phyloP scores from a whole-genome alignment of 2,888 invertebrate species.

The Dynastes tityus region DNA sequence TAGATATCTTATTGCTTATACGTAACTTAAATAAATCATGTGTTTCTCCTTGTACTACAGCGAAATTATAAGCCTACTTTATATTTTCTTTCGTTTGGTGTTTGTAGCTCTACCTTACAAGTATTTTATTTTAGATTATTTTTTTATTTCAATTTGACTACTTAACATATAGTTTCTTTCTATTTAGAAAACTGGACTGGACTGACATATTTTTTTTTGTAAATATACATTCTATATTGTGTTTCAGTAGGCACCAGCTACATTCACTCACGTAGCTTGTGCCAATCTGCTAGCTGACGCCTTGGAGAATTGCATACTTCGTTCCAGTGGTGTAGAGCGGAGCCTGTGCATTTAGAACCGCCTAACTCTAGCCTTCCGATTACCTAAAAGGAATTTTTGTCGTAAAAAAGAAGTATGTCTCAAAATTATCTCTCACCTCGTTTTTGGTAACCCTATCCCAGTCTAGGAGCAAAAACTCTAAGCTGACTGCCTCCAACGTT shows the following conservation, averaged over 20 bases:
- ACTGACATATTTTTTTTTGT: conserved; percentile 46
- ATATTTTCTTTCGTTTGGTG: neutral
- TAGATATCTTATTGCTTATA: too few relatives aligned
- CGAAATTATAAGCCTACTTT: too few relatives aligned
- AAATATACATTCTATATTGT: conserved; percentile 38
- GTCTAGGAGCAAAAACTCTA: conserved; percentile 92
- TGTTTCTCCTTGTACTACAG: too few relatives aligned
- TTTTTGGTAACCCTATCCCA: conserved; percentile 99
- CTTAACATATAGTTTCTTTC: conserved; percentile 14
- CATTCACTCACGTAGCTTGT: conserved; percentile 92
- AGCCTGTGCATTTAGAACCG: conserved; percentile 83
- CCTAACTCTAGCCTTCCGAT: conserved; percentile 97
- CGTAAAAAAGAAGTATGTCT: too few relatives aligned
- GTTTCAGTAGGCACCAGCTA: neutral
- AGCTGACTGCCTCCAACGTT: conserved; percentile 85
- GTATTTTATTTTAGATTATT: neutral
- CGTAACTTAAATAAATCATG: too few relatives aligned
- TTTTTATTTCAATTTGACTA: conserved; percentile 1
- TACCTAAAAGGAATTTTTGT: conserved; percentile 75
- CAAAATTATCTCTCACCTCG: conserved; percentile 77
- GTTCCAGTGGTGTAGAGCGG: conserved; percentile 95
- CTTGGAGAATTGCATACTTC: conserved; percentile 97
- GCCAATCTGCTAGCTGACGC: conserved; percentile 99
- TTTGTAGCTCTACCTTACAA: neutral
- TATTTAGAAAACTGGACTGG: conserved; percentile 38